Base-by-base conservation (phyloP, 2,888 invertebrate species). In the Harpagoxenus sublaevis region DNA sequence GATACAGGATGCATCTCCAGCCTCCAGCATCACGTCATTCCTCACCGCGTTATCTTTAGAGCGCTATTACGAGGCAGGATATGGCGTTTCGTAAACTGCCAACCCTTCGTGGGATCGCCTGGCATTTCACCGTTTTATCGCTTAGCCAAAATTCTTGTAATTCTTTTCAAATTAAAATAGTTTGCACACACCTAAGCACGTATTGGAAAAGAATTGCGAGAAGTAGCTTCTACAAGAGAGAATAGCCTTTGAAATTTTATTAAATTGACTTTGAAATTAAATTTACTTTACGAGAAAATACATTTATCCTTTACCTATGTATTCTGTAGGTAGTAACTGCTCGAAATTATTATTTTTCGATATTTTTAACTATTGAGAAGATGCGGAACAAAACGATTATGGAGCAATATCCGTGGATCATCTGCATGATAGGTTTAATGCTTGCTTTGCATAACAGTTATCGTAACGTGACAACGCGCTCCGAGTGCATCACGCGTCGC, bases 31-130 rank as follows among this genome's bases (percentile, higher is more conserved):
- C 83, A 42, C 48, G 84, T 91, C 81, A 83, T 82, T 74, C 28
- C 75, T 55, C 70, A 4, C 31, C 79, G 78, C 79, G 60, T 90
- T 88, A 90, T 90, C 90, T 91, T 89, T 86, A 84, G 74, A 84
- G 57, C 15, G 73, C 62, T 42, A 12, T 51, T 73, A 60, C n/a
- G 23, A 28, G 31, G 23, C 63, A 75, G 63, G 83, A 65, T 81
- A 42, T 65, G 60, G 66, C 39, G 79, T 83, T 86, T 83, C 28
- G 87, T 89, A 83, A 90, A 85, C 82, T 31, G 39, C 60, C 65
- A 48, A 48, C 28, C 79, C 48, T 57, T 74, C 57, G 73, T 60
- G 18, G 35, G 10, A 45, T 71, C 12, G 23, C 0, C 28, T 73
- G 73, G 12, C 48, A 18, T 45, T 60, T 48, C 18, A 68, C 23